These are phyloP conservation scores for Idaea biselata DNA, from an alignment of 2,888 invertebrate genomes.

Conservation along the genomic window DNA sequence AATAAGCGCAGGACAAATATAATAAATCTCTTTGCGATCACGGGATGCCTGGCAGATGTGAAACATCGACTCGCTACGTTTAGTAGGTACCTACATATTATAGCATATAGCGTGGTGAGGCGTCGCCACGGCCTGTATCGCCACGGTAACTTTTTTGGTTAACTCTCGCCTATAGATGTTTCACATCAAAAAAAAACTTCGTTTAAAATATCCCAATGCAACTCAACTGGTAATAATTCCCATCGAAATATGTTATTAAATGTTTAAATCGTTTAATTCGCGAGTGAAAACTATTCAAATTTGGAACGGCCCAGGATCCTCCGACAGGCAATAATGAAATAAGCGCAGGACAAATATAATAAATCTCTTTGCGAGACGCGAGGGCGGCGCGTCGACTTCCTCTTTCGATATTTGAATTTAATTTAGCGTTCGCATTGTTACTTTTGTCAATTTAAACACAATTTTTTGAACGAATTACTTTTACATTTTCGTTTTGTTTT, in stretches of 20 bases:
- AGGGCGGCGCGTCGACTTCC: conserved; percentile 73
- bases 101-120: too few relatives aligned
- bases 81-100: too few relatives aligned
- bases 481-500: background rate
- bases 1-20: conserved; percentile 80
- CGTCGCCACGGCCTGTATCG: too few relatives aligned
- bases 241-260: background rate
- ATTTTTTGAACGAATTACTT: conserved; percentile 30
- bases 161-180: too few relatives aligned
- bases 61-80: too few relatives aligned
- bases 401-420: conserved; percentile 80
- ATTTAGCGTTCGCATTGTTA: conserved; percentile 73
- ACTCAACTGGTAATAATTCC: background rate
- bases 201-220: background rate
- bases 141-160: too few relatives aligned
- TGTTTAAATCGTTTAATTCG: conserved; percentile 14
- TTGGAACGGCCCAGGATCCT: conserved; percentile 55
- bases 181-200: too few relatives aligned
- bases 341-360: conserved; percentile 80
- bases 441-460: conserved; percentile 58
- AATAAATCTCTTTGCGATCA: conserved; percentile 75
- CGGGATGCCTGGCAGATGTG: too few relatives aligned
- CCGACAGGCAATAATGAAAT: conserved; percentile 76
- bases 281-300: conserved; percentile 48
- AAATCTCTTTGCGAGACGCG: conserved; percentile 73